Conservation (phyloP, 2,888 invertebrate species). For the Adela reaumurella region DNA sequence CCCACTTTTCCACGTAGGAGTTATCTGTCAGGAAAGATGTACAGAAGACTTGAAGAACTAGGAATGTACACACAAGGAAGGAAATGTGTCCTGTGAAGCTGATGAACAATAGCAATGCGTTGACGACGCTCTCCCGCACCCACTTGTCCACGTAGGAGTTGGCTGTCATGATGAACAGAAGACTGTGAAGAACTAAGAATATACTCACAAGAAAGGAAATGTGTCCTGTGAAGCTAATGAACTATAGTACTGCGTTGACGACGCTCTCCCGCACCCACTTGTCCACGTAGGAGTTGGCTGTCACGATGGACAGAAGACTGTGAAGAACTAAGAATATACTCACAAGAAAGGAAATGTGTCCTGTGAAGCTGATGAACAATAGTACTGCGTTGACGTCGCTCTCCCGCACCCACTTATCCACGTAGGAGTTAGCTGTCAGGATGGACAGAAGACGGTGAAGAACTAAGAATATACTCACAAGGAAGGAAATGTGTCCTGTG, state of each 20-base stretch:
- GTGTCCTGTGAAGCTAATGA: slow-evolving; percentile 51
- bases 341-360: slow-evolving; percentile 16
- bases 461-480: slow-evolving; percentile 40
- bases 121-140: slow-evolving; percentile 73
- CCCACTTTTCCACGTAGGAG: slow-evolving; percentile 71
- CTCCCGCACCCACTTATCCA: slow-evolving; percentile 71
- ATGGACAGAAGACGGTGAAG: no score
- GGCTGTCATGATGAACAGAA: slow-evolving; percentile 68
- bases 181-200: no score
- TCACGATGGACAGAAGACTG: slow-evolving; percentile 56
- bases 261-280: slow-evolving; percentile 75
- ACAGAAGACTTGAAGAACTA: no score
- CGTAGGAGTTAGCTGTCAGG: slow-evolving; percentile 73
- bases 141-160: slow-evolving; percentile 73
- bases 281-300: slow-evolving; percentile 58
- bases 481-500: slow-evolving; percentile 66
- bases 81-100: slow-evolving; percentile 65
- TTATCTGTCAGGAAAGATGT: slow-evolving; percentile 76
- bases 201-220: slow-evolving; percentile 23
- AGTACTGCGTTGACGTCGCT: slow-evolving; percentile 70
- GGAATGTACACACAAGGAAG: slow-evolving; percentile 72
- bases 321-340: slow-evolving; percentile 55
- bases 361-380: slow-evolving; percentile 58
- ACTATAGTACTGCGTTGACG: slow-evolving; percentile 63
- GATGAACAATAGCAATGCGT: slow-evolving; percentile 63